Base-by-base conservation (phyloP, 2,113 vertebrate genomes). In the Lepisosteus oculatus region DNA sequence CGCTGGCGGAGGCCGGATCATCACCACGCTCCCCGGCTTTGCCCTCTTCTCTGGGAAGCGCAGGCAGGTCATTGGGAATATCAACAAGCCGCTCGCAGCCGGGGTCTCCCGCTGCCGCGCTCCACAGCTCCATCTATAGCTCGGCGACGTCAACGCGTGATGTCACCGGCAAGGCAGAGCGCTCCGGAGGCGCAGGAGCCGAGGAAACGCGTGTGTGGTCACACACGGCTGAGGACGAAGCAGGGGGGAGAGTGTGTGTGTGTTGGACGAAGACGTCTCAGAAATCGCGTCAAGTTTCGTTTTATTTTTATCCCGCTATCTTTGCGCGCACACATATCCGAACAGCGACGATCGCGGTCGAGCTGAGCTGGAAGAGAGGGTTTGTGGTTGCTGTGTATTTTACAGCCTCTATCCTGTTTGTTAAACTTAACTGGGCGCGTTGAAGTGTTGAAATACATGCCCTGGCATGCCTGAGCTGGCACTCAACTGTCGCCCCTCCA, bases 101-200 rank as follows among this genome's bases (percentile, higher is more conserved):
- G 77, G 69, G 79, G 67, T 59, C 68, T 73, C 43, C 67, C 70
- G 54, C 79, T 65, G 61, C 74, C 15, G 83, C 81, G 74, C 89
- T 84, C 88, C 71, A 84, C 83, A 80, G 88, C 87, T 84, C 90
- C 91, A 84, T 89, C 90, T 89, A 83, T 86, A 85, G 85, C 84
- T 73, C 76, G 77, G 61, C 51, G 55, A 51, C 65, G 44, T 55
- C 77, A 47, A 3, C 61, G 47, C 42, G 61, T 90, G 88, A 92
- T 90, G 89, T 89, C 80, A 76, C 80, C 45, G 17, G 55, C 3
- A 56, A 17, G 8, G 47, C 47, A 51, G 8, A 51, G 47, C 47
- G 5, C 47, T 51, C 47, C 8, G 47, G 47, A 51, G 47, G 47
- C 54, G 47, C 47, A 66, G 29, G 45, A 55, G 29, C 65, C 12